Evolutionary conservation across 2,113 vertebrate genomes (phyloP).

Genomic region (Acrocephalus kingi): DNA sequence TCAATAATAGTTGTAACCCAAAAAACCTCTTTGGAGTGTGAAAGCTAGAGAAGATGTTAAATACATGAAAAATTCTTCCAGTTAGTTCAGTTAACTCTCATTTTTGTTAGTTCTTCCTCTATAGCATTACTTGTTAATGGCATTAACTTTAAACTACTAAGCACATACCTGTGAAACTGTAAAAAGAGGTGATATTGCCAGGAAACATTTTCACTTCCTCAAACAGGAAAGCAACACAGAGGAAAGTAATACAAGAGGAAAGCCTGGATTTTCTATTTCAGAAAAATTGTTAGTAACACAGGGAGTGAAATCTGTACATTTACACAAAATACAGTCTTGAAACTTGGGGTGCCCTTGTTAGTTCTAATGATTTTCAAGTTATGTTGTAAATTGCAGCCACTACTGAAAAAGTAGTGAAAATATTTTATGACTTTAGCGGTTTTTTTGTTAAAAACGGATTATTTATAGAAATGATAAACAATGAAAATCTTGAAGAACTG

Average conservation of each 20-base stretch:
- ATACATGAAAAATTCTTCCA: background rate
- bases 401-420: background rate
- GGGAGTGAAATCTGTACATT: background rate
- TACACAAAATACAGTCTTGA: background rate
- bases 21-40: background rate
- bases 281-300: background rate
- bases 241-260: background rate
- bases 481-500: background rate
- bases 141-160: background rate
- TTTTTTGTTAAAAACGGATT: constrained; percentile 23
- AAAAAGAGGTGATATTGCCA: background rate
- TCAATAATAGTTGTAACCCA: background rate
- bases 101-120: background rate
- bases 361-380: background rate
- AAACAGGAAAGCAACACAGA: background rate
- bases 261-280: background rate
- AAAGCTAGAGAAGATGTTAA: background rate
- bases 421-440: background rate
- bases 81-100: background rate
- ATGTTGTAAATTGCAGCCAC: background rate
- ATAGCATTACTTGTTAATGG: background rate
- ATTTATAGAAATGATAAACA: constrained; percentile 35
- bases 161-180: background rate
- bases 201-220: background rate
- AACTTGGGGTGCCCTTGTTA: background rate